These are phyloP conservation scores for Halocynthia roretzi DNA, from an alignment of 23 tunicate genomes.

Conservation along the genomic window DNA sequence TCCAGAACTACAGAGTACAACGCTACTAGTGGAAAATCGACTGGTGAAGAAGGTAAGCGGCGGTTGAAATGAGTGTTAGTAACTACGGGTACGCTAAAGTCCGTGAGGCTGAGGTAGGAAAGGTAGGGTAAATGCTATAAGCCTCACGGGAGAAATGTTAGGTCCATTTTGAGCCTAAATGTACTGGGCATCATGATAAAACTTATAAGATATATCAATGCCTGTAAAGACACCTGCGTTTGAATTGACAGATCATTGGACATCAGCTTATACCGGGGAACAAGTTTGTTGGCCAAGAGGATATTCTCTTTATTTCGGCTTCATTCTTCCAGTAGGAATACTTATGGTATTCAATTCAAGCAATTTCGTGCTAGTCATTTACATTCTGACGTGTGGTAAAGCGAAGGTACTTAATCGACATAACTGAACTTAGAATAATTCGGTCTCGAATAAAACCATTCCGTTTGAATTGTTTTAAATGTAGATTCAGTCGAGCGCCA, in stretches of 20 bases:
- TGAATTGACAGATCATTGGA: background rate
- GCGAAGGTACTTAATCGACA: slow-evolving; percentile 12
- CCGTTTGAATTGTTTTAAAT: background rate
- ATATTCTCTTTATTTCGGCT: slow-evolving; percentile 15
- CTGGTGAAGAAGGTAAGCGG: background rate
- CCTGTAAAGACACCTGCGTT: too few relatives aligned
- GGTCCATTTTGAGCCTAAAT: too few relatives aligned
- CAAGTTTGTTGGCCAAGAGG: slow-evolving; percentile 27
- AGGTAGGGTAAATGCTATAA: too few relatives aligned
- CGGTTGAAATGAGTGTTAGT: too few relatives aligned
- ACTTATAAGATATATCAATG: too few relatives aligned
- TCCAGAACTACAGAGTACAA: slow-evolving; percentile 2
- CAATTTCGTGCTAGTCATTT: background rate
- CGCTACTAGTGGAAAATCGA: background rate
- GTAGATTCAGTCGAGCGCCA: slow-evolving; percentile 26
- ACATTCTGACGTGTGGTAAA: background rate
- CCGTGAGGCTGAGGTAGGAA: too few relatives aligned
- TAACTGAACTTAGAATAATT: background rate
- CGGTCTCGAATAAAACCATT: background rate
- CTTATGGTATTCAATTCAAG: slow-evolving; percentile 14
- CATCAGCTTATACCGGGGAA: slow-evolving; percentile 16
- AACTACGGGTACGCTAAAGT: too few relatives aligned
- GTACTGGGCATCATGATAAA: too few relatives aligned
- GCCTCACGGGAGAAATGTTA: background rate
- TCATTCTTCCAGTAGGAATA: slow-evolving; percentile 25